phyloP scores from a whole-genome alignment of 2,888 invertebrate genomes.

The Rhodophaea formosa region DNA sequence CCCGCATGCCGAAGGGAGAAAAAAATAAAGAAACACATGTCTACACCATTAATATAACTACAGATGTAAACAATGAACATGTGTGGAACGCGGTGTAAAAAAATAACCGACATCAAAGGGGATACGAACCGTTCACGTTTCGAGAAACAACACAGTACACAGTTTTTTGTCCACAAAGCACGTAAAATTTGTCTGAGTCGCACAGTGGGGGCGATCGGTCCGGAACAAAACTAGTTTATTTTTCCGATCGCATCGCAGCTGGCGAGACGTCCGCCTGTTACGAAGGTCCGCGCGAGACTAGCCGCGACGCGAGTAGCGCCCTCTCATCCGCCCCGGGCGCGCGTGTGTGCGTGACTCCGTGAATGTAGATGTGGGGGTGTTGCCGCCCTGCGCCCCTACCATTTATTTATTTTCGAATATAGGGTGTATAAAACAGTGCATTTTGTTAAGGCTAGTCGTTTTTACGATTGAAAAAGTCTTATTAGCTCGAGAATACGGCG shows the following conservation, averaged over 20 bases:
- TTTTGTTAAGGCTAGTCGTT: slow-evolving; percentile 26
- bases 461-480: background rate
- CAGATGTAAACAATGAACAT: slow-evolving; percentile 70
- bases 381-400: slow-evolving; percentile 52
- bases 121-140: slow-evolving; percentile 70
- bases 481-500: slow-evolving; percentile 29
- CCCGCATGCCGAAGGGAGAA: slow-evolving; percentile 51
- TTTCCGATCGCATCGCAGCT: slow-evolving; percentile 67
- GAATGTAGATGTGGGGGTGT: slow-evolving; percentile 49
- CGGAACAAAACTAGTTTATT: slow-evolving; percentile 78
- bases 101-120: slow-evolving; percentile 35
- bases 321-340: slow-evolving; percentile 56
- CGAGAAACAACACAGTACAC: slow-evolving; percentile 56
- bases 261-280: slow-evolving; percentile 57
- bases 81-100: slow-evolving; percentile 48
- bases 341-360: slow-evolving; percentile 54
- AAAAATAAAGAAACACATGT: slow-evolving; percentile 63
- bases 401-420: slow-evolving; percentile 71
- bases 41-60: slow-evolving; percentile 51
- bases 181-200: slow-evolving; percentile 56
- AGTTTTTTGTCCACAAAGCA: slow-evolving; percentile 68
- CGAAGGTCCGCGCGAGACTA: slow-evolving; percentile 78
- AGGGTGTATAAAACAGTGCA: slow-evolving; percentile 49
- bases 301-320: slow-evolving; percentile 69
- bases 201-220: slow-evolving; percentile 57